phyloP scores from a whole-genome alignment of 2,113 vertebrate species.

The Piprites chloris region DNA sequence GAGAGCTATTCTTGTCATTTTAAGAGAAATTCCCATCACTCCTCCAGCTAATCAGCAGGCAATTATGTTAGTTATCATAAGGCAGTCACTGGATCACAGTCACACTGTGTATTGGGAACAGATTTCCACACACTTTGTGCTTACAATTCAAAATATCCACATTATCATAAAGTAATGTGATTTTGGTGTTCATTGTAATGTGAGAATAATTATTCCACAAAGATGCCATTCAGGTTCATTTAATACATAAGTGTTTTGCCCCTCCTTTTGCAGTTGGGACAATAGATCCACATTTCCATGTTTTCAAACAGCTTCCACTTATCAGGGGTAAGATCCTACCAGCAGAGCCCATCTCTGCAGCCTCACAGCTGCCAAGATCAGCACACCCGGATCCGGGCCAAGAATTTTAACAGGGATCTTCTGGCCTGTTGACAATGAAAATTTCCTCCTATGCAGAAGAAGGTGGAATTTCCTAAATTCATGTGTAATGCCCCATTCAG shows the following conservation, averaged over 20 bases:
- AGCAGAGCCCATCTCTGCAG: slow-evolving; percentile 41
- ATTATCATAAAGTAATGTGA: background rate
- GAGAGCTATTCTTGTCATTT: background rate
- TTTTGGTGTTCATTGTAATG: background rate
- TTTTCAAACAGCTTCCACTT: slow-evolving; percentile 29
- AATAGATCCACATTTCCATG: background rate
- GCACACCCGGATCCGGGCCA: background rate
- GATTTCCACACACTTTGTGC: background rate
- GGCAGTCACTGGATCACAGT: background rate
- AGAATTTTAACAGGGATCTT: slow-evolving; percentile 51
- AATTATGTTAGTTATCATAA: background rate
- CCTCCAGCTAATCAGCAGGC: background rate
- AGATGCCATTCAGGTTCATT: background rate
- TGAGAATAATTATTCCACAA: background rate
- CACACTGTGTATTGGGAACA: background rate
- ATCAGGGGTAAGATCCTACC: slow-evolving; percentile 42
- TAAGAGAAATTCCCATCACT: background rate
- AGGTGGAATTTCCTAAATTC: slow-evolving; percentile 24
- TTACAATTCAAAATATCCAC: background rate
- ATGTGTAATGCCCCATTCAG: background rate
- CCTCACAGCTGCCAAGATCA: slow-evolving; percentile 37
- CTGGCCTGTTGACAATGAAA: slow-evolving; percentile 47
- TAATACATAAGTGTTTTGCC: background rate
- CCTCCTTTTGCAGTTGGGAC: background rate
- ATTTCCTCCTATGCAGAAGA: slow-evolving; percentile 9